Conservation (phyloP, 2,888 invertebrate species). For the Orchestes rusci region DNA sequence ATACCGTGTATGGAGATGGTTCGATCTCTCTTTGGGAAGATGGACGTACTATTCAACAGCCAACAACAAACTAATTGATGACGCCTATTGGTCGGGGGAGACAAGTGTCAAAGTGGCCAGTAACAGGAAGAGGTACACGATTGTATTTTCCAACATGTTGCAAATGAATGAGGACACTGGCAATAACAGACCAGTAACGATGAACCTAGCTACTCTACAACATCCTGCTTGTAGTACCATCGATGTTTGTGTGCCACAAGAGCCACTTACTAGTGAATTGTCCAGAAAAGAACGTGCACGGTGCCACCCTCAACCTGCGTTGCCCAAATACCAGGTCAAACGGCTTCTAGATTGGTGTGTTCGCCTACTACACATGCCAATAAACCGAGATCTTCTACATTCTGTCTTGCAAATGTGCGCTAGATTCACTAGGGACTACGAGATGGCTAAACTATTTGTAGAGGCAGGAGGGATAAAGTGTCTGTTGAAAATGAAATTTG, state of each 20-base stretch:
- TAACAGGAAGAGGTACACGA: conserved; percentile 66
- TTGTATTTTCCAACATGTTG: conserved; percentile 72
- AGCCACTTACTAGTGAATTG: conserved; percentile 34
- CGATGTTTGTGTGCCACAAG: conserved; percentile 30
- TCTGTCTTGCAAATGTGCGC: conserved; percentile 69
- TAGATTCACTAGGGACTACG: conserved; percentile 65
- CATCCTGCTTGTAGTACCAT: conserved; percentile 35
- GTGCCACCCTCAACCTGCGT: conserved; percentile 38
- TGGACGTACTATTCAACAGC: conserved; percentile 68
- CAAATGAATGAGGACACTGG: conserved; percentile 80
- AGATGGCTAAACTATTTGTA: conserved; percentile 65
- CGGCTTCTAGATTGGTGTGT: conserved; percentile 53
- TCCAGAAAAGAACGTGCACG: conserved; percentile 39
- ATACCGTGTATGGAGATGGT: conserved; percentile 70
- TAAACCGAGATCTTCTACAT: conserved; percentile 70
- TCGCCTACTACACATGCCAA: conserved; percentile 58
- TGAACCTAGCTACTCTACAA: conserved; percentile 48
- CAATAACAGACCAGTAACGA: conserved; percentile 71
- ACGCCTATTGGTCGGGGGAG: conserved; percentile 68
- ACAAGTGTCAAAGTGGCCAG: conserved; percentile 62
- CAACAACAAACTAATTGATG: conserved; percentile 70
- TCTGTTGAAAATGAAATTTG: conserved; percentile 63
- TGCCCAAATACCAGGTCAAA: conserved; percentile 34
- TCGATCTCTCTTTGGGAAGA: conserved; percentile 70
- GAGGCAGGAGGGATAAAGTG: conserved; percentile 65